These are phyloP conservation scores for Platichthys flesus DNA, from an alignment of 2,113 vertebrate species.

Conservation along the genomic window DNA sequence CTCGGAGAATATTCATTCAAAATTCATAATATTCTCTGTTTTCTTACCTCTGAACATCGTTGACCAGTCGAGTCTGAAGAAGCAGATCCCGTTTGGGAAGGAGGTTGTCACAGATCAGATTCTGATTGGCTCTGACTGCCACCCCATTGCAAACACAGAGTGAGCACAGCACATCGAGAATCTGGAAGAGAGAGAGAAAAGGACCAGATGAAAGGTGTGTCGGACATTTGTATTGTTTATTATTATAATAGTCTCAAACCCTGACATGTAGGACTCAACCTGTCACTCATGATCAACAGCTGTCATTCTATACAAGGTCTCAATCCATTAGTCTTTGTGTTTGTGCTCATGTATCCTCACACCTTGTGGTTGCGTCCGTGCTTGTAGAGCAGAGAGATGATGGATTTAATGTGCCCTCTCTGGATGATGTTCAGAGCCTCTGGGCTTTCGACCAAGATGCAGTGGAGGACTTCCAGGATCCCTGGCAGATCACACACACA, in stretches of 20 bases:
- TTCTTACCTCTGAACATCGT: slow-evolving; percentile 94
- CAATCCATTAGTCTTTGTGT: no score
- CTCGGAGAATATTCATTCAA: no score
- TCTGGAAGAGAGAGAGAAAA: slow-evolving; percentile 76
- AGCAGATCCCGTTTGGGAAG: slow-evolving; percentile 94
- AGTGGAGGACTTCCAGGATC: slow-evolving; percentile 95
- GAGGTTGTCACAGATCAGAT: slow-evolving; percentile 95
- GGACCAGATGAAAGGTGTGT: neutral
- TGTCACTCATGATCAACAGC: no score
- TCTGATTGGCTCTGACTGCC: slow-evolving; percentile 97
- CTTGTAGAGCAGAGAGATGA: slow-evolving; percentile 96
- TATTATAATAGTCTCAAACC: neutral
- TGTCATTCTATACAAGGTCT: no score
- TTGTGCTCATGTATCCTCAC: neutral
- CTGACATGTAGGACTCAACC: no score
- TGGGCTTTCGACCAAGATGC: slow-evolving; percentile 94
- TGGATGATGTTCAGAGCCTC: slow-evolving; percentile 96
- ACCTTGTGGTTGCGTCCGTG: slow-evolving; percentile 98
- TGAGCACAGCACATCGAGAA: slow-evolving; percentile 94
- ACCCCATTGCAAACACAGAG: slow-evolving; percentile 97
- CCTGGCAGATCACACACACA: slow-evolving; percentile 77
- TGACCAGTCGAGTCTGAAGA: slow-evolving; percentile 93
- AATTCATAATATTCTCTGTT: neutral
- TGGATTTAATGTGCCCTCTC: slow-evolving; percentile 93
- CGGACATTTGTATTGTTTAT: neutral